Base-by-base conservation (phyloP, 64 coral and sea anemone species). In the Montipora capricornis region DNA sequence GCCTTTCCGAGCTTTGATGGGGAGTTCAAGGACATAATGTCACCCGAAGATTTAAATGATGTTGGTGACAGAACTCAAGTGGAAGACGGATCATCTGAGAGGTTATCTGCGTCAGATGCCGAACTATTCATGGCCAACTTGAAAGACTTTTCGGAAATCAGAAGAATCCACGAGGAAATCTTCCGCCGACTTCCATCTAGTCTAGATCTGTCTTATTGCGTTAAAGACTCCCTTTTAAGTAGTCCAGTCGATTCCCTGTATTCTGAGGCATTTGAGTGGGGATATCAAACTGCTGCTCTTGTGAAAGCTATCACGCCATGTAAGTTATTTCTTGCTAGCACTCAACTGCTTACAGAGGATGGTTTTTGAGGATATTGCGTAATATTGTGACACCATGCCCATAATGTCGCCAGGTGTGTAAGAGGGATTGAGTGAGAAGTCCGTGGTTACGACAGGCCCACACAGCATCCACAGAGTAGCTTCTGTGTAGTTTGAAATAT, bases 1-100 rank as follows among this genome's bases (percentile, higher is more conserved):
- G 59, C 89, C 19, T 99, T 99, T 69, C 95, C 98, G 50, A 96
- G 44, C 7, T 99, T 96, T 88, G 98, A 99, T 89, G 73, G 49
- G 5, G 91, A 91, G 0, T 98, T 94, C 91, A 89, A 68, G 11
- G 91, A 95, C 16, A 29, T 98, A 13, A 87, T 95, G 17, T 52
- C 88, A 26, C 5, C 47, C 9, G 52, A 90, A 51, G 87, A 84
- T 79, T 86, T 95, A 60, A 68, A 90, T 44, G 73, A 22, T 13
- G 20, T 7, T 60, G 17, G 52, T 14, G 17, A 5, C 48, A 70
- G 19, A 49, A 44, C 80, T 11, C 47, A 90, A 3, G 14, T 64
- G 22, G 66, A 69, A 61, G 29, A 52, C 61, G 73, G 20, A 4
- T 4, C 24, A 37, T 62, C 73, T 59, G 6, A 70, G 8, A 11